phyloP scores from a whole-genome alignment of 1,140 invertebrate species.

The Meteorus sp. region DNA sequence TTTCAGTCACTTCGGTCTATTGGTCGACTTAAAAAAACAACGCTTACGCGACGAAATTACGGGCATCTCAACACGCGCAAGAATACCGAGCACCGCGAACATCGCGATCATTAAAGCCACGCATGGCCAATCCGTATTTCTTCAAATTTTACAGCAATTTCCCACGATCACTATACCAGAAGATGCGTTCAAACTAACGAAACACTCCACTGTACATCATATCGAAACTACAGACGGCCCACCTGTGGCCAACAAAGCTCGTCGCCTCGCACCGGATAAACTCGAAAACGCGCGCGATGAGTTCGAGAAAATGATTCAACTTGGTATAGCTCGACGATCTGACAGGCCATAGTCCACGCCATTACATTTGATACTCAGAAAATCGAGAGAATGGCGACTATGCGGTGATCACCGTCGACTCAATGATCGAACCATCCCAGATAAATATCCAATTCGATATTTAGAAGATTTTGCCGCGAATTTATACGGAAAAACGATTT shows the following conservation, averaged over 20 bases:
- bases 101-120: no score
- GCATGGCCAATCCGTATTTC: no score
- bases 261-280: constrained; percentile 44
- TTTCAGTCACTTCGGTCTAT: no score
- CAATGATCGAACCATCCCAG: no score
- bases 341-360: constrained; percentile 42
- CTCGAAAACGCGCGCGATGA: constrained; percentile 42
- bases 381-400: constrained; percentile 46
- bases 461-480: constrained; percentile 36
- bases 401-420: no score
- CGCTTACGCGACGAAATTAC: no score
- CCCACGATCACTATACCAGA: background rate
- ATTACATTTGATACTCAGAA: constrained; percentile 50
- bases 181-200: constrained; percentile 36
- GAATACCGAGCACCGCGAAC: no score
- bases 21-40: no score
- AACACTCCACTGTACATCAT: constrained; percentile 15
- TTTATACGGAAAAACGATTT: constrained; percentile 42
- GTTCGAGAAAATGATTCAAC: constrained; percentile 43
- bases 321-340: constrained; percentile 37
- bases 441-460: constrained; percentile 43
- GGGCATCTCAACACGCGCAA: no score
- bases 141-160: no score
- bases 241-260: constrained; percentile 38
- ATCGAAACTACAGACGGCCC: constrained; percentile 33